phyloP scores from a whole-genome alignment of 2,113 vertebrate genomes.

The Plecotus auritus region DNA sequence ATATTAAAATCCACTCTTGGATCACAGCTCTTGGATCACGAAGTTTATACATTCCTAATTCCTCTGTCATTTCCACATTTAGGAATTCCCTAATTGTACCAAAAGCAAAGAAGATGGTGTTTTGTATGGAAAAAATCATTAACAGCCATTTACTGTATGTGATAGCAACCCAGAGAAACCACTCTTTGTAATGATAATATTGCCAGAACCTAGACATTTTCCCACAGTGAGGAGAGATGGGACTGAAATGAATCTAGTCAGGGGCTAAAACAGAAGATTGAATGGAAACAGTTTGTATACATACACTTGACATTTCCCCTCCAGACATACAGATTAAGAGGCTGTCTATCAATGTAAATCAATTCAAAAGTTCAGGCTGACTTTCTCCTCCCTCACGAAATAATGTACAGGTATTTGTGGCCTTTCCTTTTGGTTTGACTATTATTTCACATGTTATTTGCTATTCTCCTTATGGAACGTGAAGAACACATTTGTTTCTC shows the following conservation, averaged over 20 bases:
- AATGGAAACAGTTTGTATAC: neutral
- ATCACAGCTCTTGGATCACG: neutral
- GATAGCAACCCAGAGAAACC: neutral
- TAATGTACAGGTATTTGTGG: neutral
- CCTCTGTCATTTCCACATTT: neutral
- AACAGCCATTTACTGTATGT: neutral
- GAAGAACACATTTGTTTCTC: neutral
- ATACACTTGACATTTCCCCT: conserved; percentile 28
- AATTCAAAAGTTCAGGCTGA: conserved; percentile 10
- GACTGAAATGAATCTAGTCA: neutral
- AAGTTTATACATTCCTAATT: neutral
- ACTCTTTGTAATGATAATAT: neutral
- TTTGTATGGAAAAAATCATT: neutral
- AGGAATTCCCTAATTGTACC: neutral
- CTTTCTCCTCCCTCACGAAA: conserved; percentile 3
- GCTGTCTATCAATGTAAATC: neutral
- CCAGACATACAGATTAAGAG: neutral
- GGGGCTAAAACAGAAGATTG: neutral
- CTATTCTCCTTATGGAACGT: neutral
- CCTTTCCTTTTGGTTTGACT: neutral
- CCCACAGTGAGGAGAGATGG: neutral
- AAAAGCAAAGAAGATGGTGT: neutral
- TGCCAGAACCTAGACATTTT: neutral
- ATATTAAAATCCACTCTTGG: neutral
- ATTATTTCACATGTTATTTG: neutral